Evolutionary conservation across 2,888 invertebrate species (phyloP).

Genomic region (Noctua janthina): DNA sequence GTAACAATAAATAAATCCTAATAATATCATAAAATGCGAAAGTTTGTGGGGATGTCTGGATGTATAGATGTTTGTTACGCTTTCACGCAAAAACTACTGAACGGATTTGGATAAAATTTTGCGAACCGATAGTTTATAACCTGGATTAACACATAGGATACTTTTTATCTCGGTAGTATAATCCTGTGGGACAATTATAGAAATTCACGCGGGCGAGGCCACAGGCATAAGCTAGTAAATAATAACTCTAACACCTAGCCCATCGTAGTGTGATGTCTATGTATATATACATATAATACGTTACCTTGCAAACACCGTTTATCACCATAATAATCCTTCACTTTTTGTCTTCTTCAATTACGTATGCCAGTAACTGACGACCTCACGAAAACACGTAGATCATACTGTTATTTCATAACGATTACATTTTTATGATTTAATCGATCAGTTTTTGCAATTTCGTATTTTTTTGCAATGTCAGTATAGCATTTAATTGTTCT

Average conservation of each 20-base stretch:
- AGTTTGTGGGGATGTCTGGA: no score
- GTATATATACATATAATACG: not conserved
- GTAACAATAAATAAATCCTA: not conserved
- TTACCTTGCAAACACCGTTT: slow-evolving; percentile 16
- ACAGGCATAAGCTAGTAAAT: no score
- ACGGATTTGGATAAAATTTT: no score
- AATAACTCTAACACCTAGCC: not conserved
- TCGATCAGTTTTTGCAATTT: not conserved
- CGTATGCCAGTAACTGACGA: slow-evolving; percentile 11
- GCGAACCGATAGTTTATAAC: no score
- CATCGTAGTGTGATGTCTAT: not conserved
- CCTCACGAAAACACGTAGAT: slow-evolving; percentile 1
- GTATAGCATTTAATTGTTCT: not conserved
- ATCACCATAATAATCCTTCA: slow-evolving; percentile 7
- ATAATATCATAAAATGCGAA: no score
- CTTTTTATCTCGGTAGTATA: no score
- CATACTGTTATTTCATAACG: slow-evolving; percentile 2
- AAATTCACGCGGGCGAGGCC: no score
- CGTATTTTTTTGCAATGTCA: not conserved
- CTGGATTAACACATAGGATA: no score
- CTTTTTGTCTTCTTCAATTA: slow-evolving; percentile 27
- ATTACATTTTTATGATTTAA: slow-evolving; percentile 1
- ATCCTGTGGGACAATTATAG: no score
- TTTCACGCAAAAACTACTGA: no score
- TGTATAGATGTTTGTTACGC: no score